Base-by-base conservation (phyloP, 2,113 vertebrate genomes). In the Rhombomys opimus region DNA sequence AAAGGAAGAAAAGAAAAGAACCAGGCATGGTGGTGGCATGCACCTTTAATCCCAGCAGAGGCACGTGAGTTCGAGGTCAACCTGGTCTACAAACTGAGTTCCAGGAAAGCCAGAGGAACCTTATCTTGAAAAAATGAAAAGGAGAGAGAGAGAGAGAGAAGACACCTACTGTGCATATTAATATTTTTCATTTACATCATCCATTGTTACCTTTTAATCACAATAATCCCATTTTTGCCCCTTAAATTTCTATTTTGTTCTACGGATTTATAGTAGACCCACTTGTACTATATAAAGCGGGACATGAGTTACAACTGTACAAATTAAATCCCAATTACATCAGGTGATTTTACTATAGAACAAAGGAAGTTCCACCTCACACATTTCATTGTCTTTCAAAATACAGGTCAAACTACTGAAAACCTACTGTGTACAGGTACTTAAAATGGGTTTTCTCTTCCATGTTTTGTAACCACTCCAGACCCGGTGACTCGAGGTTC, bases 271-370 rank as follows among this genome's bases (percentile, higher is more conserved):
- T 9, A 90, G 35, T 73, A 27, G 76, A 13, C 70, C 80, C 89
- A 90, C 89, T 97, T 52, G 41, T 59, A 93, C 52, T 91, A 91
- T 81, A 14, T 65, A 70, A 87, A 77, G 96, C 75, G 35, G 38
- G 92, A 96, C 94, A 59, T 92, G 73, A 57, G 35, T 78, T 84
- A 82, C 73, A 87, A 87, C 72, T 78, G 12, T 87, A 82, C 77
- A 93, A 95, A 92, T 73, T 63, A 94, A 97, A 89, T 87, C 54
- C 67, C 89, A 96, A 91, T 67, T 50, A 50, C 61, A 65, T 84
- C 72, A 91, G 78, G 75, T 68, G 22, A 87, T 94, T 96, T 96
- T 93, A 90, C 38, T 88, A 50, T 3, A 92, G 20, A 96, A 96
- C 59, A 86, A 85, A 38, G 50, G 65, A 95, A 90, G 54, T 17